These are phyloP conservation scores for Seriola rivoliana DNA, from an alignment of 2,113 vertebrate species.

Conservation along the genomic window DNA sequence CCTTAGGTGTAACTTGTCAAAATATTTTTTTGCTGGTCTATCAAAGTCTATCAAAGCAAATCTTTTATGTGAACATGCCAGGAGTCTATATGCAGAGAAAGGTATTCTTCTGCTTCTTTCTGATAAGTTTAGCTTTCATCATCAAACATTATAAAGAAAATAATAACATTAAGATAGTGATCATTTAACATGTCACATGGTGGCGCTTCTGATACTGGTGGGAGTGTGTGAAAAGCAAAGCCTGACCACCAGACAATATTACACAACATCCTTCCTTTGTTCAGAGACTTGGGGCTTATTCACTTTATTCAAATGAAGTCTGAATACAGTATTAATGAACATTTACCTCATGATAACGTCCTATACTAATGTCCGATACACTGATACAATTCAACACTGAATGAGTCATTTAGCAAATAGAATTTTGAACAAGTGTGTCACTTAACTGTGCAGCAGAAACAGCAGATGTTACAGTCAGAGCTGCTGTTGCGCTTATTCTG, in stretches of 20 bases:
- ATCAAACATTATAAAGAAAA: background rate
- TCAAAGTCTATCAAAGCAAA: background rate
- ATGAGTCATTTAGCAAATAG: background rate
- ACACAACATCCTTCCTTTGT: slow-evolving; percentile 32
- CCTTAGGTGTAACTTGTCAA: no score
- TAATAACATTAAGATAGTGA: background rate
- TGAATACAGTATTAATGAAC: background rate
- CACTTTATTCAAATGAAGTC: background rate
- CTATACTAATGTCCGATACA: background rate
- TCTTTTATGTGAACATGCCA: background rate
- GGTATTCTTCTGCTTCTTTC: background rate
- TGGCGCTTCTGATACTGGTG: background rate
- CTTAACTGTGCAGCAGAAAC: background rate
- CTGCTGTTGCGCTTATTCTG: background rate
- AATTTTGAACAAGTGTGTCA: background rate
- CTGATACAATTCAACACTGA: background rate
- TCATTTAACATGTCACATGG: background rate
- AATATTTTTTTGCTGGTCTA: no score
- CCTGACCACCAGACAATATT: background rate
- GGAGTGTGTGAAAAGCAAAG: background rate
- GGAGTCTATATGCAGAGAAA: no score
- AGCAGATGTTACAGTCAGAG: background rate
- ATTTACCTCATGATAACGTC: background rate
- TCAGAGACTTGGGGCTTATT: background rate
- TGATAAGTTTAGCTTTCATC: background rate